Percentiles rank a stretch among this genome's conserved stretches.
These are phyloP conservation scores for Calosoma granatense DNA, from an alignment of 1,140 invertebrate species.

Conservation along the genomic window DNA sequence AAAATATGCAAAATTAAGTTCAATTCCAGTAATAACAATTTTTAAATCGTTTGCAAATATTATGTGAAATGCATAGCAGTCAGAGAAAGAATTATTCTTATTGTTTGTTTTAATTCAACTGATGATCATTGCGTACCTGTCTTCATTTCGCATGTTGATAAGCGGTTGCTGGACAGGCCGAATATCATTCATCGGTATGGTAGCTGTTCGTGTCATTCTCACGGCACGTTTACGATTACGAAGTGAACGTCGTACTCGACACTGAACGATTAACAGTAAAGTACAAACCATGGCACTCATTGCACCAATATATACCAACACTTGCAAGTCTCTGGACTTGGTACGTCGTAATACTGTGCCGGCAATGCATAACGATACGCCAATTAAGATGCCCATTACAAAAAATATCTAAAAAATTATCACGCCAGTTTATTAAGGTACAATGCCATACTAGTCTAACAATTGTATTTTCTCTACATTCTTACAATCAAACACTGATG, in stretches of 20 bases:
- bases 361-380: conserved; percentile 48
- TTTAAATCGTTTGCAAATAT: too few species aligned
- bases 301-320: conserved; percentile 50
- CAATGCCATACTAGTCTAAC: too few species aligned
- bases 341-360: conserved; percentile 45
- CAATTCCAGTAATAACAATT: too few species aligned
- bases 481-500: not conserved
- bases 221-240: conserved; percentile 32
- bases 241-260: conserved; percentile 45
- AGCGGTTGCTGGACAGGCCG: not conserved
- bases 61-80: too few species aligned
- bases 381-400: conserved; percentile 49
- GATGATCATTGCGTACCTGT: not conserved
- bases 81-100: not conserved
- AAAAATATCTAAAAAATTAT: conserved; percentile 44
- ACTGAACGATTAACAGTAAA: conserved; percentile 47
- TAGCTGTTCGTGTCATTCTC: conserved; percentile 23
- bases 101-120: not conserved
- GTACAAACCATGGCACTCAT: conserved; percentile 46
- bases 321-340: conserved; percentile 46
- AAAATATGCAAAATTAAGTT: too few species aligned
- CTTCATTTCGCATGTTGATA: not conserved
- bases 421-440: not conserved
- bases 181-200: conserved; percentile 25
- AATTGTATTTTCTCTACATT: not conserved